phyloP scores from a whole-genome alignment of 1,140 invertebrate genomes.

The silkworm (Bombyx mori) region ASM3026992v2 NC_085107.1:7910501-7911000 shows the following conservation, averaged over 20 bases:
- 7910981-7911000: conserved; percentile 2
- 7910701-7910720: not conserved
- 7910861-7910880: conserved; percentile 21
- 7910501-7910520: conserved; percentile 1
- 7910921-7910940: conserved; percentile 29
- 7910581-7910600: not conserved
- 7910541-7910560: conserved; percentile 6
- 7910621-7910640: not conserved
- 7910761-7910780: not conserved
- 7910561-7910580: not conserved
- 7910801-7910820: conserved; percentile 1
- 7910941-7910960: conserved; percentile 34
- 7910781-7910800: not conserved
- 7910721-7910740: not conserved
- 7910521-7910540: conserved; percentile 1
- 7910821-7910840: conserved; percentile 2
- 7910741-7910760: too few species aligned
- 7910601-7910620: not conserved
- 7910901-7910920: conserved; percentile 25
- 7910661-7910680: too few species aligned
- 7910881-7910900: conserved; percentile 29
- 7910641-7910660: too few species aligned
- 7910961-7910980: conserved; percentile 9
- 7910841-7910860: conserved; percentile 26
- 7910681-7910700: too few species aligned